Evolutionary conservation across 2,113 vertebrate genomes (phyloP).

Genomic region (Macquaria ambigua): DNA sequence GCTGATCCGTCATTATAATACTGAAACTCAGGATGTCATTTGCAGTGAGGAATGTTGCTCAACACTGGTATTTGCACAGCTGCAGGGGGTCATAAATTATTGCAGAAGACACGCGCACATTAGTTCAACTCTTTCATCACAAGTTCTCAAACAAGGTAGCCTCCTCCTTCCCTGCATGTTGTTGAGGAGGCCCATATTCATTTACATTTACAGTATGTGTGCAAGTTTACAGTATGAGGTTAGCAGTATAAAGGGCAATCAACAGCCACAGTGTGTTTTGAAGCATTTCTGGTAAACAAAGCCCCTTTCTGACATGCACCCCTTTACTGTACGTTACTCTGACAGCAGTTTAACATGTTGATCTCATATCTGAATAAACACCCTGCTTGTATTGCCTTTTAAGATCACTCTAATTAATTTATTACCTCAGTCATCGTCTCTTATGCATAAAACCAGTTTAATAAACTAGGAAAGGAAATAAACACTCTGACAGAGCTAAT

Average conservation of each 20-base stretch:
- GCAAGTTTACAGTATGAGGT: neutral
- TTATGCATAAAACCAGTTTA: too few relatives aligned
- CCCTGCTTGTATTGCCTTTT: neutral
- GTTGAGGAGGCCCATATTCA: neutral
- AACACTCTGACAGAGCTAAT: too few relatives aligned
- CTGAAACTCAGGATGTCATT: slow-evolving; percentile 60
- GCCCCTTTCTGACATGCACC: neutral
- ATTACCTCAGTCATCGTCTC: too few relatives aligned
- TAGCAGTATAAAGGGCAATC: neutral
- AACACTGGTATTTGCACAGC: slow-evolving; percentile 76
- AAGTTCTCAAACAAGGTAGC: slow-evolving; percentile 53
- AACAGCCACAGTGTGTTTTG: neutral
- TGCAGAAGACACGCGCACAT: slow-evolving; percentile 53
- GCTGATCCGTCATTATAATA: slow-evolving; percentile 68
- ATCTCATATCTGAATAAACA: neutral
- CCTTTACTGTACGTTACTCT: neutral
- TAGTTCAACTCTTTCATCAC: slow-evolving; percentile 71
- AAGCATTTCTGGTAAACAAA: neutral
- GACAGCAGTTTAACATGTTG: neutral
- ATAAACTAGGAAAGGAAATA: neutral
- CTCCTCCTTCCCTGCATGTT: slow-evolving; percentile 7
- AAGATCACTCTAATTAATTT: neutral
- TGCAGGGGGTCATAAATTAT: slow-evolving; percentile 77
- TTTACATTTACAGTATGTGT: neutral
- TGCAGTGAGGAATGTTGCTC: slow-evolving; percentile 72